phyloP scores from a whole-genome alignment of 2,888 invertebrate genomes.

The Magallana nippona region DNA sequence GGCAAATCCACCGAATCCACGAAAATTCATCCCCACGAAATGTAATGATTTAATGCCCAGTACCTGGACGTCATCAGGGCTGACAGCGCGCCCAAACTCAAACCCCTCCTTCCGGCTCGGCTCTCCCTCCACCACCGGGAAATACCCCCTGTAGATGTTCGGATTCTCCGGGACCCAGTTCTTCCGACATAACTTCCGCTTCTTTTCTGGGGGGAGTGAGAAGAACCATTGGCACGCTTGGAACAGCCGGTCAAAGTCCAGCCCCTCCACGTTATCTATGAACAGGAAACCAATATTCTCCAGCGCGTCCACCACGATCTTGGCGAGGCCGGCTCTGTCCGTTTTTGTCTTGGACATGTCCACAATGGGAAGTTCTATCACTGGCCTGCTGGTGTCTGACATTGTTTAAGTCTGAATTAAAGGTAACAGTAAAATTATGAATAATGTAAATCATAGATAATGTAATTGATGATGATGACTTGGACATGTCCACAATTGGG shows the following conservation, averaged over 20 bases:
- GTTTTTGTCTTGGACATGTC: constrained; percentile 57
- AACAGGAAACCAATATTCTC: constrained; percentile 66
- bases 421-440: no score
- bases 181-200: constrained; percentile 56
- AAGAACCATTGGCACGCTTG: constrained; percentile 64
- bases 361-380: constrained; percentile 57
- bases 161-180: constrained; percentile 64
- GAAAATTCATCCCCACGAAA: no score
- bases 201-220: constrained; percentile 55
- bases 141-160: constrained; percentile 67
- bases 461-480: no score
- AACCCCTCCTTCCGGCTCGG: constrained; percentile 67
- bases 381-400: background rate
- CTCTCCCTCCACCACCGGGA: constrained; percentile 63
- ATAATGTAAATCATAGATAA: no score
- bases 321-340: constrained; percentile 55
- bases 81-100: constrained; percentile 59
- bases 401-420: background rate
- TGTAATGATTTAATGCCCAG: no score
- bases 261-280: constrained; percentile 63
- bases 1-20: no score
- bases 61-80: no score
- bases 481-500: no score
- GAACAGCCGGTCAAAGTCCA: constrained; percentile 60
- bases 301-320: constrained; percentile 59